Conservation (phyloP, 1,140 invertebrate species). For the Cherax quadricarinatus region DNA sequence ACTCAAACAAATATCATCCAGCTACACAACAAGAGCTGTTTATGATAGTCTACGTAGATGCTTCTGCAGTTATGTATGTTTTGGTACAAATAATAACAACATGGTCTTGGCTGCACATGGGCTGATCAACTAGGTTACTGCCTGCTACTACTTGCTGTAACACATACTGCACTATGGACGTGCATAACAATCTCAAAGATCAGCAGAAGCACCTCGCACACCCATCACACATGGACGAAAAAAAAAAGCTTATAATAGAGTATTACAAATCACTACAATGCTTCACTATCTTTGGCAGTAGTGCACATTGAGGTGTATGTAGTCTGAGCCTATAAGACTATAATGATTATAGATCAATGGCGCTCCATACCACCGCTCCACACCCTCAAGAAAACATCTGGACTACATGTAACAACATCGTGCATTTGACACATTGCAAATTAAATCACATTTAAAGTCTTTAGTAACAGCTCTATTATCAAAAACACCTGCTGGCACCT, state of each 20-base stretch:
- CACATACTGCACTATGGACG: conserved; percentile 4
- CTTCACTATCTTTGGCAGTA: conserved; percentile 73
- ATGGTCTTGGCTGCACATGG: not conserved
- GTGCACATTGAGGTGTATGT: conserved; percentile 69
- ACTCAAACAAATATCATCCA: conserved; percentile 51
- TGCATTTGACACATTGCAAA: conserved; percentile 39
- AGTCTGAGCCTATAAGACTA: conserved; percentile 43
- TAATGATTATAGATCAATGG: not conserved
- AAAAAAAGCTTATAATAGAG: conserved; percentile 58
- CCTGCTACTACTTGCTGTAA: conserved; percentile 5
- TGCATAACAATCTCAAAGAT: conserved; percentile 13
- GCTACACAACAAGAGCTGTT: conserved; percentile 52
- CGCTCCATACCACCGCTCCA: conserved; percentile 42
- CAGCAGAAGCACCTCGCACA: conserved; percentile 46
- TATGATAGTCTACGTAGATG: conserved; percentile 14
- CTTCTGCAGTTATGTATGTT: conserved; percentile 19
- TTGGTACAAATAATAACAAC: not conserved
- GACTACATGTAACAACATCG: conserved; percentile 35
- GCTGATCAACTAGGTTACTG: conserved; percentile 3
- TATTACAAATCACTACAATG: conserved; percentile 72
- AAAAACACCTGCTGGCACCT: conserved; percentile 24
- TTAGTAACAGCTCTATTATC: conserved; percentile 27
- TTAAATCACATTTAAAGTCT: conserved; percentile 40
- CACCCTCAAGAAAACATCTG: conserved; percentile 48
- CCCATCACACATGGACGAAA: conserved; percentile 57